Conservation (phyloP, 2,797 vertebrate genomes). For the Microchirus variegatus region DNA sequence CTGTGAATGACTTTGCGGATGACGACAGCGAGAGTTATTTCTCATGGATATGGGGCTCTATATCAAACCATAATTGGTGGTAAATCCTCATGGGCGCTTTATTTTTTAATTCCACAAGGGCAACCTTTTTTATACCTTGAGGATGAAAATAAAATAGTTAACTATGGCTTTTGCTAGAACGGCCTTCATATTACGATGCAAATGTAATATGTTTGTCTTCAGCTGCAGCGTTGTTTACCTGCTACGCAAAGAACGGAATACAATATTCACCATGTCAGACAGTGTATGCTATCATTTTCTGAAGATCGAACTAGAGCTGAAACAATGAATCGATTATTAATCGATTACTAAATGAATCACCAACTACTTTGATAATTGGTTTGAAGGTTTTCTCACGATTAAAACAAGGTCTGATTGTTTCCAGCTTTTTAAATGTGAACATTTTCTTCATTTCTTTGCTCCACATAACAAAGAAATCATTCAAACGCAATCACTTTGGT, state of each 20-base stretch:
- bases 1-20: conserved; percentile 47
- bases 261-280: conserved; percentile 42
- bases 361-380: too few relatives aligned
- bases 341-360: too few relatives aligned
- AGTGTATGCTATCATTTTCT: conserved; percentile 28
- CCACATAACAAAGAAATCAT: too few relatives aligned
- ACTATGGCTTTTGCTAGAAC: conserved; percentile 40
- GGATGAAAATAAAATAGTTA: conserved; percentile 50
- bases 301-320: conserved; percentile 31
- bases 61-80: conserved; percentile 55
- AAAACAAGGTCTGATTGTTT: too few relatives aligned
- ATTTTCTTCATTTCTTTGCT: too few relatives aligned
- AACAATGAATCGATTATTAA: too few relatives aligned
- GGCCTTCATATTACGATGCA: conserved; percentile 52
- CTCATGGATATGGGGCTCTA: conserved; percentile 44
- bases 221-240: conserved; percentile 46
- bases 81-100: conserved; percentile 57
- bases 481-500: too few relatives aligned
- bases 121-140: conserved; percentile 49
- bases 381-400: too few relatives aligned
- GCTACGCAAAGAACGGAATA: conserved; percentile 36
- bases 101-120: conserved; percentile 57
- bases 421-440: too few relatives aligned
- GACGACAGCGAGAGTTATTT: conserved; percentile 49
- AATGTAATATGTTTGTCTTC: conserved; percentile 43